phyloP scores from a whole-genome alignment of 2,888 invertebrate species.

The Entomobrya multifasciata region DNA sequence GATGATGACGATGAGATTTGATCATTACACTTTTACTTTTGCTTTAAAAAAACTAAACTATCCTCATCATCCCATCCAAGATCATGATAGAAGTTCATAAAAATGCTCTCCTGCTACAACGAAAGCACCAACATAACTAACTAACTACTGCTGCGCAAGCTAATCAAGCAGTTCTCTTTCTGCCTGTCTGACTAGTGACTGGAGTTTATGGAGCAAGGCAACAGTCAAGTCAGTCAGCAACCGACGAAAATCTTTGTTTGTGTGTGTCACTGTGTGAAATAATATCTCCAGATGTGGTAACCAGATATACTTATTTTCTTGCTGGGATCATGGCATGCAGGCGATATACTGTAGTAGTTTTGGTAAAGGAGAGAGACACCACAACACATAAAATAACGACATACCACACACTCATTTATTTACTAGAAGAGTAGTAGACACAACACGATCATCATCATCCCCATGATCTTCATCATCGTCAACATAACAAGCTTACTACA shows the following conservation, averaged over 20 bases:
- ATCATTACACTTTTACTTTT: background rate
- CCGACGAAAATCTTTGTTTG: conserved; percentile 45
- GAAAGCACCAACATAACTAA: conserved; percentile 39
- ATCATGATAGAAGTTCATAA: conserved; percentile 34
- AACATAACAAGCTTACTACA: conserved; percentile 15
- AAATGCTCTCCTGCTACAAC: conserved; percentile 18
- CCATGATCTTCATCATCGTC: background rate
- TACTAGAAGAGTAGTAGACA: conserved; percentile 36
- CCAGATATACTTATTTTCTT: conserved; percentile 71
- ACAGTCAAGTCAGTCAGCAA: background rate
- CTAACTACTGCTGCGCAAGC: conserved; percentile 13
- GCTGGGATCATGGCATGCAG: conserved; percentile 53
- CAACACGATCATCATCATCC: conserved; percentile 44
- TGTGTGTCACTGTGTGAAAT: conserved; percentile 68
- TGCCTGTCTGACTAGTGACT: background rate
- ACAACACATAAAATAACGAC: conserved; percentile 20
- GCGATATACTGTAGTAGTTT: background rate
- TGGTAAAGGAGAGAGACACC: conserved; percentile 27
- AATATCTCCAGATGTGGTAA: conserved; percentile 75
- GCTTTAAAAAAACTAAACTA: conserved; percentile 1
- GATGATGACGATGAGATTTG: conserved; percentile 8
- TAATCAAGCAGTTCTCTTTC: conserved; percentile 36
- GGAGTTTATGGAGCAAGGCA: conserved; percentile 44
- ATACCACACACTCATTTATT: conserved; percentile 64
- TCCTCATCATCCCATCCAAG: background rate